A percentile compares a stretch with the other conserved stretches of the same genome.
Conservation (phyloP, 2,113 vertebrate genomes). For the Ptychochromis oligacanthus region DNA sequence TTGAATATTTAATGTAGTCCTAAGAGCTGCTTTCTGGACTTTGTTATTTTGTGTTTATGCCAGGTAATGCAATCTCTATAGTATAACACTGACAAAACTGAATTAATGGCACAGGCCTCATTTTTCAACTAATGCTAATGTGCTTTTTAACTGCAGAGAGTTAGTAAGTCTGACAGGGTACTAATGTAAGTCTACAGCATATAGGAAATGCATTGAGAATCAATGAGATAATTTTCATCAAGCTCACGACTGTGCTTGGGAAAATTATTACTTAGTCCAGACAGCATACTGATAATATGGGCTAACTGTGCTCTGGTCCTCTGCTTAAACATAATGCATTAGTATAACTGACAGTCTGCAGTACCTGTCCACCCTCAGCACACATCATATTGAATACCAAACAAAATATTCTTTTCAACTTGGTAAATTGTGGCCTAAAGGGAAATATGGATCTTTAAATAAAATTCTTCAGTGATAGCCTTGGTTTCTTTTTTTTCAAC, state of each 20-base stretch:
- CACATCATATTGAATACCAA: neutral
- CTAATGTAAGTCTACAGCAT: neutral
- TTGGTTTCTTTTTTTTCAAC: constrained; percentile 6
- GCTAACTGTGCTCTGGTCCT: neutral
- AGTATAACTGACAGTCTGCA: neutral
- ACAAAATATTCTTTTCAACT: constrained; percentile 5
- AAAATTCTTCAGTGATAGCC: constrained; percentile 1
- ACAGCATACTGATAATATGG: neutral
- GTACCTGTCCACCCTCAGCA: neutral
- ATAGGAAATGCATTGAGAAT: constrained; percentile 8
- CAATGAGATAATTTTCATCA: neutral
- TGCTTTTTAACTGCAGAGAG: constrained; percentile 35
- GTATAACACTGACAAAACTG: neutral
- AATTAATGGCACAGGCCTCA: neutral
- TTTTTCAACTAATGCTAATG: constrained; percentile 24
- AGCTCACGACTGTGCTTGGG: neutral
- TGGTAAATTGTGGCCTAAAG: neutral
- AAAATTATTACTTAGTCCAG: neutral
- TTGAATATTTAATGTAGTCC: constrained; percentile 45
- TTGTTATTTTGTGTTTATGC: constrained; percentile 8
- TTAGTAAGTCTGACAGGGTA: constrained; percentile 3
- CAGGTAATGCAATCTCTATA: constrained; percentile 37
- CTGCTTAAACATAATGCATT: neutral
- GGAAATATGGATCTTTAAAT: constrained; percentile 21
- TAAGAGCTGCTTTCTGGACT: constrained; percentile 9